These are phyloP conservation scores for Smittia sp. DNA, from an alignment of 2,888 invertebrate species.

Conservation along the genomic window DNA sequence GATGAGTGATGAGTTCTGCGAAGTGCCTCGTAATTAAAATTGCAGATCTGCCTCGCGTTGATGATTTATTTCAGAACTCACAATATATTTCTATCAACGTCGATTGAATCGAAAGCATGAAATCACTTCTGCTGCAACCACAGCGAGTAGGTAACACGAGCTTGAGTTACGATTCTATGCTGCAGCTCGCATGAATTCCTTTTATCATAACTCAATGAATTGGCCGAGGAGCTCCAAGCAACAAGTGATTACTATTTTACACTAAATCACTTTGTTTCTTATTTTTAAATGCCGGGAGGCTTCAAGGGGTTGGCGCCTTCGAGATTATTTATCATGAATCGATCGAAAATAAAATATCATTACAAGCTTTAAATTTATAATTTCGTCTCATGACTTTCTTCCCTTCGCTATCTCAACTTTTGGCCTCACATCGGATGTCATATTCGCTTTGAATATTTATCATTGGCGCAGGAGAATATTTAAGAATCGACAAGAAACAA, in stretches of 20 bases:
- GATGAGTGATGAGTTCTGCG: background rate
- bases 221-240: constrained; percentile 23
- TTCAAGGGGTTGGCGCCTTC: background rate
- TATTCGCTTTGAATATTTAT: constrained; percentile 40
- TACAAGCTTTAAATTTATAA: too few relatives aligned
- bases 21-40: background rate
- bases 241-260: constrained; percentile 39
- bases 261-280: constrained; percentile 36
- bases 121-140: too few relatives aligned
- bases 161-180: background rate
- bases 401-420: background rate
- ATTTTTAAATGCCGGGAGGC: background rate
- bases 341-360: background rate
- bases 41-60: background rate
- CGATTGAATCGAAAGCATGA: background rate
- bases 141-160: too few relatives aligned
- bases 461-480: background rate
- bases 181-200: background rate
- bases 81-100: background rate
- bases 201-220: background rate
- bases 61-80: background rate
- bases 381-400: background rate
- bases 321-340: background rate
- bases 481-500: background rate
- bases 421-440: constrained; percentile 1